Evolutionary conservation across 2,113 vertebrate species (phyloP).

Genomic region (Osmerus eperlanus): DNA sequence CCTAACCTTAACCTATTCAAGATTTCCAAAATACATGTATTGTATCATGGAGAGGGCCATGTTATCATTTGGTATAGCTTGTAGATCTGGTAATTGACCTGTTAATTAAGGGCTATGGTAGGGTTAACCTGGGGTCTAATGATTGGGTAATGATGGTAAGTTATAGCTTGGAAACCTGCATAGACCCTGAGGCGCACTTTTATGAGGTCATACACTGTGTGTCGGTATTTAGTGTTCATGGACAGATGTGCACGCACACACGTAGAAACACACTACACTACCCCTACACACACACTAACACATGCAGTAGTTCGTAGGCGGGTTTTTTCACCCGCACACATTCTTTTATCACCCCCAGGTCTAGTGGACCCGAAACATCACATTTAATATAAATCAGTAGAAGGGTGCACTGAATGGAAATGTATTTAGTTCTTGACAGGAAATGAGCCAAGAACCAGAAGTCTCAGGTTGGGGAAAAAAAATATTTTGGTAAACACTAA

Average conservation of each 20-base stretch:
- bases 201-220: constrained; percentile 53
- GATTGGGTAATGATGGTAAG: constrained; percentile 30
- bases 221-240: constrained; percentile 6
- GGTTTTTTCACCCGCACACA: too few relatives aligned
- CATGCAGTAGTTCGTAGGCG: too few relatives aligned
- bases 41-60: constrained; percentile 34
- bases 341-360: too few relatives aligned
- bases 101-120: constrained; percentile 30
- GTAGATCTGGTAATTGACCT: constrained; percentile 27
- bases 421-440: too few relatives aligned
- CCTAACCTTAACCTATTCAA: too few relatives aligned
- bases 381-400: too few relatives aligned
- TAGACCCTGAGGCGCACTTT: constrained; percentile 51
- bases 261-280: not conserved
- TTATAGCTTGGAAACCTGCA: constrained; percentile 38
- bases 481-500: too few relatives aligned
- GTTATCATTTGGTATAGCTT: constrained; percentile 11
- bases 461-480: too few relatives aligned
- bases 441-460: too few relatives aligned
- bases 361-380: too few relatives aligned
- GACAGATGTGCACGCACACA: not conserved
- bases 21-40: not conserved
- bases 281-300: not conserved
- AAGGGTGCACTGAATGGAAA: too few relatives aligned
- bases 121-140: not conserved